Base-by-base conservation (phyloP, 1,140 invertebrate species). In the Ceratitis capitata region DNA sequence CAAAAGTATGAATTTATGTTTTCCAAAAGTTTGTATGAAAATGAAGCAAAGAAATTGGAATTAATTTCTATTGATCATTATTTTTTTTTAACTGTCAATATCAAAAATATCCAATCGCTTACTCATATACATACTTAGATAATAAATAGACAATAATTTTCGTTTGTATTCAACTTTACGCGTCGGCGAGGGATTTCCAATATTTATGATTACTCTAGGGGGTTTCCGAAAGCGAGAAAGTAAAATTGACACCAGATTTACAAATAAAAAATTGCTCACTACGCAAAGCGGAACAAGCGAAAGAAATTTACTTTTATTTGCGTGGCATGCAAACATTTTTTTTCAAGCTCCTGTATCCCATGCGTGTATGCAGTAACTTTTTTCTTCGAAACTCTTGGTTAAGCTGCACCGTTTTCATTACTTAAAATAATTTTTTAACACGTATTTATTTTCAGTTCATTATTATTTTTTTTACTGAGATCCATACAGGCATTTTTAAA, bases 401-500 rank as follows among this genome's bases (percentile, higher is more conserved):
- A 16, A 29, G 14, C 51, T 51, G 49, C 82, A 51, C 26, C 82
- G n/a, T n/a, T n/a, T n/a, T n/a, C n/a, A n/a, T n/a, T n/a, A n/a
- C n/a, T n/a, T n/a, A n/a, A n/a, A n/a, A 29, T 51, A 49, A 53
- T 5, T 23, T 53, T 53, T 83, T 26, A 83, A 49, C 53, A 35
- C n/a, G 12, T 74, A 84, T 84, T 29, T 85, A 4, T 82, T 47
- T 84, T 32, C 82, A 78, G 45, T 83, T 69, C 42, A 61, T 69
- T 32, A 32, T 85, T 23, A n/a, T 69, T 64, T 56, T 45, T 85
- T 89, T 84, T 83, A 88, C 88, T 88, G 90, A 90, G 90, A 91
- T 91, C 90, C 90, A 91, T 90, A 87, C 88, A 91, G 90, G 91
- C 90, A 91, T 90, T 90, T 91, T 85, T 84, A 78, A 84, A 85